Conservation (phyloP, 1,140 invertebrate species). For the Brachystomella parvula region DNA sequence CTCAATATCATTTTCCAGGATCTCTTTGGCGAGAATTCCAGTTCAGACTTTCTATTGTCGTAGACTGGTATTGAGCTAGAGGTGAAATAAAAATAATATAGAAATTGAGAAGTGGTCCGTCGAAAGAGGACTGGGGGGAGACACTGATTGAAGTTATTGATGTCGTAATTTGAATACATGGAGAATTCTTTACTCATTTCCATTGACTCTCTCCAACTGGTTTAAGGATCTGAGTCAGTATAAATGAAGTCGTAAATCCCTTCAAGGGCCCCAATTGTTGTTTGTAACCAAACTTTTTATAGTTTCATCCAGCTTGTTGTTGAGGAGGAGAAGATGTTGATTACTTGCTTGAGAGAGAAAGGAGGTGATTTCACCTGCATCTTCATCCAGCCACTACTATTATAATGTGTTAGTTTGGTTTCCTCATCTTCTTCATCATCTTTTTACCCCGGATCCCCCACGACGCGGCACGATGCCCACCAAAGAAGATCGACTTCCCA, state of each 20-base stretch:
- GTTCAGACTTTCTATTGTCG: too few relatives aligned
- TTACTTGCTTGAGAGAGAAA: not conserved
- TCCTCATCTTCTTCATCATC: not conserved
- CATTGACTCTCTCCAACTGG: not conserved
- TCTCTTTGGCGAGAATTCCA: too few relatives aligned
- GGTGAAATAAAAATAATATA: too few relatives aligned
- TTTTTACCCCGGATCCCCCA: slow-evolving; percentile 30
- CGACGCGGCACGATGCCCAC: slow-evolving; percentile 39
- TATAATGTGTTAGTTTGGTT: not conserved
- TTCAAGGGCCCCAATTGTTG: not conserved
- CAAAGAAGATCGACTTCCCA: slow-evolving; percentile 38
- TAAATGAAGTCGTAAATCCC: too few relatives aligned
- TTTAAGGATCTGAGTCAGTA: not conserved
- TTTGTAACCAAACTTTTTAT: not conserved
- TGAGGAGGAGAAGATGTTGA: not conserved
- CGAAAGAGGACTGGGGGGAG: too few relatives aligned
- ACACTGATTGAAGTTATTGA: too few relatives aligned
- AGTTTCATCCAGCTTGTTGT: not conserved
- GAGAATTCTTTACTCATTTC: too few relatives aligned
- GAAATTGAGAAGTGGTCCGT: too few relatives aligned
- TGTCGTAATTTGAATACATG: too few relatives aligned
- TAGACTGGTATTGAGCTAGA: too few relatives aligned
- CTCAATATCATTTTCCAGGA: too few relatives aligned
- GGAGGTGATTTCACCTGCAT: not conserved
- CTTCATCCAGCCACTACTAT: not conserved